phyloP scores from a whole-genome alignment of 2,113 vertebrate species.

The Opisthocomus hoazin region DNA sequence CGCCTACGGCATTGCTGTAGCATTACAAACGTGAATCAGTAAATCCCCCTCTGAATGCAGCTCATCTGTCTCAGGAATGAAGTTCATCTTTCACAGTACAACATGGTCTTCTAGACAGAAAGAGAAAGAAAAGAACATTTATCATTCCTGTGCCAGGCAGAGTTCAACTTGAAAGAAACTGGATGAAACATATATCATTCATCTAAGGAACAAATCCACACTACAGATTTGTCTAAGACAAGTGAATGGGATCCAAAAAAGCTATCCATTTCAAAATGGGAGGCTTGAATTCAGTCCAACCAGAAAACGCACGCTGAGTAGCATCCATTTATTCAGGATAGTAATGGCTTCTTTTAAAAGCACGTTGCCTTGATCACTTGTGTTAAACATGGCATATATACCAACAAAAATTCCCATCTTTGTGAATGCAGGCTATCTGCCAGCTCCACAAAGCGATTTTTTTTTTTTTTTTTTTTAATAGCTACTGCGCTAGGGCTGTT shows the following conservation, averaged over 20 bases:
- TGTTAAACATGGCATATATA: not conserved
- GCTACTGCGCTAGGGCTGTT: not conserved
- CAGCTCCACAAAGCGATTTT: not conserved
- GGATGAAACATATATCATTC: conserved; percentile 22
- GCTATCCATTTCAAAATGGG: conserved; percentile 36
- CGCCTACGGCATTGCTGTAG: not conserved
- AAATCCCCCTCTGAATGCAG: not conserved
- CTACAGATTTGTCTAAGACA: conserved; percentile 24
- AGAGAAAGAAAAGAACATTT: conserved; percentile 8
- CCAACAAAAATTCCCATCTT: not conserved
- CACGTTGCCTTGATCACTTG: not conserved
- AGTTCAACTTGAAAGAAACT: conserved; percentile 7
- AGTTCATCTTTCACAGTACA: conserved; percentile 18
- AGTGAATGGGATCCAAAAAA: conserved; percentile 6
- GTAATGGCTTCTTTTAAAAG: not conserved
- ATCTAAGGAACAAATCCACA: conserved; percentile 19
- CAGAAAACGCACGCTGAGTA: conserved; percentile 4
- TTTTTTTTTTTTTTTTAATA: not conserved
- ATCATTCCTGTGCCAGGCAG: not conserved
- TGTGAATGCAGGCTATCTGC: conserved; percentile 17
- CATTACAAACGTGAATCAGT: not conserved
- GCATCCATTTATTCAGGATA: conserved; percentile 13
- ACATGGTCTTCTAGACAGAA: not conserved
- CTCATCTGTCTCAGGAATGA: not conserved
- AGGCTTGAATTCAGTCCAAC: conserved; percentile 32